Evolutionary conservation across 1,140 invertebrate genomes (phyloP).

Genomic region (Eueides isabella): DNA sequence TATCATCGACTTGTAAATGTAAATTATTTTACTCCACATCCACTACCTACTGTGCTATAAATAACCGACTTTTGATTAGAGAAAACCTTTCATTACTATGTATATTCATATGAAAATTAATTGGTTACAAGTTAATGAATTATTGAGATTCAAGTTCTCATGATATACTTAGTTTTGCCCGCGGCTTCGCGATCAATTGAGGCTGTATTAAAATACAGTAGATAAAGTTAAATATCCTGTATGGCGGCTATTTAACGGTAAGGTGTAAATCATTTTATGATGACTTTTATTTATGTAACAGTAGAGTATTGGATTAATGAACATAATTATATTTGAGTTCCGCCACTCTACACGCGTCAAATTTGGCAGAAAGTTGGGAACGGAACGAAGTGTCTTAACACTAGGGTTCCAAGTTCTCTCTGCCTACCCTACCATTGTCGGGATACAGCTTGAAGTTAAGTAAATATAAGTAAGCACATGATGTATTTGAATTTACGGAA

Average conservation of each 20-base stretch:
- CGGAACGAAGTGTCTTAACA: too few relatives aligned
- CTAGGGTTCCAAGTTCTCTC: too few relatives aligned
- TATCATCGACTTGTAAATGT: conserved; percentile 69
- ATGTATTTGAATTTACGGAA: too few relatives aligned
- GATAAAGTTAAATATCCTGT: conserved; percentile 9
- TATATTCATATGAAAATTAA: conserved; percentile 76
- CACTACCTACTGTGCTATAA: conserved; percentile 56
- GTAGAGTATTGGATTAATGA: background rate
- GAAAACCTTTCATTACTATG: conserved; percentile 63
- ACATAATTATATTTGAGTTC: too few relatives aligned
- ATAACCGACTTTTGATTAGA: conserved; percentile 75
- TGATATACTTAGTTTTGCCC: conserved; percentile 18
- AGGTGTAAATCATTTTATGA: background rate
- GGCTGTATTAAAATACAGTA: conserved; percentile 5
- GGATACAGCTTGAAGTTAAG: too few relatives aligned
- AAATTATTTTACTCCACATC: conserved; percentile 63
- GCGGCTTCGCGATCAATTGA: background rate
- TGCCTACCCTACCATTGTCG: too few relatives aligned
- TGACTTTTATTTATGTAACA: background rate
- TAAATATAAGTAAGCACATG: too few relatives aligned
- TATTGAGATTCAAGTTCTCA: conserved; percentile 15
- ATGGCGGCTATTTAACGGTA: conserved; percentile 9
- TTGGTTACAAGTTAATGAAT: conserved; percentile 37
- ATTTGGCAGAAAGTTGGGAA: too few relatives aligned
- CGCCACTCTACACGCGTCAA: too few relatives aligned